phyloP scores from a whole-genome alignment of 2,113 vertebrate genomes.

The Mesocricetus auratus region DNA sequence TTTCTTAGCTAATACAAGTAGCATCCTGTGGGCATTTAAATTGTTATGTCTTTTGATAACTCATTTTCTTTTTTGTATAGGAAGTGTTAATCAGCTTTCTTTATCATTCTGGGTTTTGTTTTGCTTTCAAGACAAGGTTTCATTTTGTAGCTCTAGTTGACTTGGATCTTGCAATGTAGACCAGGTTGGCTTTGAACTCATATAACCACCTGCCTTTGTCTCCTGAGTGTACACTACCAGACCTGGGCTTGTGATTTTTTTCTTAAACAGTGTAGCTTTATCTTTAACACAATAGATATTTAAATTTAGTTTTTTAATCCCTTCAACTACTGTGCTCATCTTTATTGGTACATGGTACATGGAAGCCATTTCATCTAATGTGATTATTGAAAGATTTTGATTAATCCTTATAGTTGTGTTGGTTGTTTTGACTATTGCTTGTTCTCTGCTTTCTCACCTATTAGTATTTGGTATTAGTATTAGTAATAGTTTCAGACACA shows the following conservation, averaged over 20 bases:
- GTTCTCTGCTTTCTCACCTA: not conserved
- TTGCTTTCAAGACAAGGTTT: not conserved
- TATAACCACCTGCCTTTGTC: not conserved
- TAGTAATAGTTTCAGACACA: no score
- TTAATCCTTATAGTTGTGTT: not conserved
- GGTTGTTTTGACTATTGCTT: not conserved
- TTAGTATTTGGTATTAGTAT: not conserved
- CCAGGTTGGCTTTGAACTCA: not conserved
- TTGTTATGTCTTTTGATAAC: not conserved
- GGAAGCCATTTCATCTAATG: not conserved
- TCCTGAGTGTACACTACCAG: not conserved
- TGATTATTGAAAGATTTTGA: not conserved
- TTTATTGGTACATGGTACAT: not conserved
- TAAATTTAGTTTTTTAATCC: not conserved
- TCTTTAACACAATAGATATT: not conserved
- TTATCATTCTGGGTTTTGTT: not conserved
- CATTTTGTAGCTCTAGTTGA: not conserved
- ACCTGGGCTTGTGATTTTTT: not conserved
- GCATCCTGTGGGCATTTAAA: not conserved
- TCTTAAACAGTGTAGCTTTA: not conserved
- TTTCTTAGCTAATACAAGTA: not conserved
- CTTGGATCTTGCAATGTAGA: no score
- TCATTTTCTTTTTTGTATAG: not conserved
- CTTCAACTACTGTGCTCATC: not conserved
- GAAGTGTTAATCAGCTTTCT: not conserved